Base-by-base conservation (phyloP, 2,888 invertebrate species). In the Mesorhabditis belari region DNA sequence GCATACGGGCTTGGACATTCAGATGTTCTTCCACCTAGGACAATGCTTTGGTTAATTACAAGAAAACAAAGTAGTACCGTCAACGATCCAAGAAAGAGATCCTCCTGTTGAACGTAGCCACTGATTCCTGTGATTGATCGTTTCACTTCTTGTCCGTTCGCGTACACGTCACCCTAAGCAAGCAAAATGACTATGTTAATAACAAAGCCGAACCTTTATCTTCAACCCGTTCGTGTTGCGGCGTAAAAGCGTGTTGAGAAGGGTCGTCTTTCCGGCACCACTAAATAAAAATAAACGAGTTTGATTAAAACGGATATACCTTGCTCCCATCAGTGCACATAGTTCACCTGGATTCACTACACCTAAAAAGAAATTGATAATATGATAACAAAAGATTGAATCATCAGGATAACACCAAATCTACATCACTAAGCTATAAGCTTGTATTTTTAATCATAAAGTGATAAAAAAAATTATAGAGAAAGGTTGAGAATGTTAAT, bases 261-360 rank as follows among this genome's bases (percentile, higher is more conserved):
- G 86, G 0, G 93, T 94, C 0, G 94, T 93, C 84, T 95, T 95
- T 0, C 94, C 94, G 0, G 93, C 91, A 0, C 94, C 94, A 26
- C 84, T 84, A 62, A 23, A 71, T n/a, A 71, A 23, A 54, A 25
- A 19, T 12, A 57, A 53, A 49, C 44, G 25, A 17, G 4, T 19
- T n/a, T 57, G 6, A 12, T 19, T 3, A 5, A 24, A 17, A 19
- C 23, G 17, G 12, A 17, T 58, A 52, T 28, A 73, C 74, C 75
- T 75, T 3, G 79, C 76, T 50, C 79, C 80, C 80, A 80, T 80
- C 64, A 80, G 60, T 6, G 80, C 80, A 17, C 80, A 61, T 5
- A 79, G 69, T 63, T 80, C 76, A 21, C 77, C 78, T 2, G 80
- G 76, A 2, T 61, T 49, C 4, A 77, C 78, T 25, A 67, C 58